Base-by-base conservation (phyloP, 2,113 vertebrate genomes). In the Paratilapia polleni region DNA sequence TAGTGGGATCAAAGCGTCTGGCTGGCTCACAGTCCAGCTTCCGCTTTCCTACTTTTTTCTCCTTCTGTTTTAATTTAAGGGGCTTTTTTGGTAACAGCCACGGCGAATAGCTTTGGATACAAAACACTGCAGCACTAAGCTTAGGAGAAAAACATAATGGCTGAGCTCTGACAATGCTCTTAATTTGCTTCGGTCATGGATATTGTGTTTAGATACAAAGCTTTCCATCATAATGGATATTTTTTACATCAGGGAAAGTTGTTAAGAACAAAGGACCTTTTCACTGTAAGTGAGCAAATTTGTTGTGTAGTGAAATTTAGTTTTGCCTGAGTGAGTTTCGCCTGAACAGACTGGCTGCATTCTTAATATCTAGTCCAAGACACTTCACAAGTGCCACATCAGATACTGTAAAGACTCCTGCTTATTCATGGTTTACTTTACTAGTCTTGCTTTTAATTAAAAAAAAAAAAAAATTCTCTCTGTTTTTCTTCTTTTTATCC, bases 1-100 rank as follows among this genome's bases (percentile, higher is more conserved):
- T 2, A 74, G 41, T 43, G 38, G 31, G 86, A 63, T 83, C 79
- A 74, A 81, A 78, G 52, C 1, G n/a, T 77, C 68, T 75, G 88
- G 61, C 36, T 64, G 77, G 26, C 63, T 66, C 80, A 62, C 60
- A 6, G 34, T 78, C 57, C 34, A 43, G 70, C 66, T 84, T 84
- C 54, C 12, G 3, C 43, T 49, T 70, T 56, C 13, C 28, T 49
- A 36, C 31, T 36, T 62, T 56, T 70, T 54, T n/a, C 68, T 73
- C 47, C 47, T 73, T 73, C 68, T 54, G 68, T 73, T 73, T 73
- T 73, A 73, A 73, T 73, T 73, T 34, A 73, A 73, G 26, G 26
- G 47, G 26, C 17, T 54, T 54, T 73, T 54, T 73, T 54, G 26
- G 26, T 54, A 34, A 22, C 41, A 68, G 64, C 41, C 0, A 49